Evolutionary conservation across 1,140 invertebrate genomes (phyloP).

Genomic region (Zaprionus ghesquierei): DNA sequence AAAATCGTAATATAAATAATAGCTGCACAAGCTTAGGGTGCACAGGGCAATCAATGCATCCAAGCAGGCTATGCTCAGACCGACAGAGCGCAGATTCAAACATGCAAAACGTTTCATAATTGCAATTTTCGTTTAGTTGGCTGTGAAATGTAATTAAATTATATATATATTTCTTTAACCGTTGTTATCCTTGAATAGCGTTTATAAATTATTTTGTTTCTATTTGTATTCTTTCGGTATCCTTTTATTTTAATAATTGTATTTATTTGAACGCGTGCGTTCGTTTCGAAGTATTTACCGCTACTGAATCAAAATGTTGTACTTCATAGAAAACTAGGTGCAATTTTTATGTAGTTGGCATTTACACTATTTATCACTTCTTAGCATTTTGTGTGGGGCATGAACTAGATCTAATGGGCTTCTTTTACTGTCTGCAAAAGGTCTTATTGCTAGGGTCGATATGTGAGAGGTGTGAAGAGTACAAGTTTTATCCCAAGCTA

Average conservation of each 20-base stretch:
- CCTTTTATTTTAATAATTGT: slow-evolving; percentile 18
- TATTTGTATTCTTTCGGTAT: slow-evolving; percentile 1
- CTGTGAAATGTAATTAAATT: neutral
- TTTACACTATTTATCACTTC: slow-evolving; percentile 21
- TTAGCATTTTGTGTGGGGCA: slow-evolving; percentile 22
- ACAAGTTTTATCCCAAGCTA: neutral
- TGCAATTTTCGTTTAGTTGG: neutral
- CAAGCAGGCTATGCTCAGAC: slow-evolving; percentile 63
- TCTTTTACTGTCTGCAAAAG: neutral
- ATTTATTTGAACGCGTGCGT: slow-evolving; percentile 37
- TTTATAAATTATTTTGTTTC: neutral
- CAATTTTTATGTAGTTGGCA: slow-evolving; percentile 50
- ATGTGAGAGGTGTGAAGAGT: neutral
- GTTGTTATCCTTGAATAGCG: neutral
- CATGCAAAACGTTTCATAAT: slow-evolving; percentile 76
- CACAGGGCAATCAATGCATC: slow-evolving; percentile 59
- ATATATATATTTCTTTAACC: neutral
- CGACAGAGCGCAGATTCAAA: slow-evolving; percentile 65
- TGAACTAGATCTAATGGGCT: slow-evolving; percentile 40
- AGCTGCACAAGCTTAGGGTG: slow-evolving; percentile 60
- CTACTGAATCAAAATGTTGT: slow-evolving; percentile 50
- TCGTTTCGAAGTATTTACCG: slow-evolving; percentile 46
- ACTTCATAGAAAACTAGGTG: slow-evolving; percentile 48
- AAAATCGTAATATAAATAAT: slow-evolving; percentile 69
- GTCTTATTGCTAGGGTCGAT: slow-evolving; percentile 3